Evolutionary conservation across 1,140 invertebrate species (phyloP).

Genomic region (Armadillidium nasatum): DNA sequence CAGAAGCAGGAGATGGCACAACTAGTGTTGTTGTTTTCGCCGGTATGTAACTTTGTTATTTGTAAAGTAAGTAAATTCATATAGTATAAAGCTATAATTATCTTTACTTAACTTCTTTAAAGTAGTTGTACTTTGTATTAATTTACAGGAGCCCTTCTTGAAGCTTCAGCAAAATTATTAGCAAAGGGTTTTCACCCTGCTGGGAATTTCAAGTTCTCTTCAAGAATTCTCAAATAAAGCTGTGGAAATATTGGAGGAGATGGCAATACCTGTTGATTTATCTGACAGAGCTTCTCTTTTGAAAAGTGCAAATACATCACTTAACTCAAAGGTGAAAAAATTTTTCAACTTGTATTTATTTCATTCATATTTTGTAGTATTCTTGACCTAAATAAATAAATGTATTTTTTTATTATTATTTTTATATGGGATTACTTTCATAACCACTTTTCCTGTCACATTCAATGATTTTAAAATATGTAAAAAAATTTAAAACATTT

Average conservation of each 20-base stretch:
- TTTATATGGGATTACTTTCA: conserved; percentile 20
- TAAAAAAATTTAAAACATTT: no score
- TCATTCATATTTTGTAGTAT: conserved; percentile 24
- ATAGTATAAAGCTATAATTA: no score
- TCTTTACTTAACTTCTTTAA: neutral
- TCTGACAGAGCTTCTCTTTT: conserved; percentile 79
- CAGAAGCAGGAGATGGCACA: conserved; percentile 98
- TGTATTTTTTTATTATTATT: conserved; percentile 27
- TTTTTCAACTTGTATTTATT: conserved; percentile 21
- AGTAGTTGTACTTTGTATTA: neutral
- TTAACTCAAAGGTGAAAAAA: conserved; percentile 88
- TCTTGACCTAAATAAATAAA: conserved; percentile 8
- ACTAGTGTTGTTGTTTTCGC: conserved; percentile 55
- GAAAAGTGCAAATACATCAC: conserved; percentile 91
- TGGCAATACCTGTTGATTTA: conserved; percentile 83
- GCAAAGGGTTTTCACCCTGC: conserved; percentile 96
- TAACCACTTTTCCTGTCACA: neutral
- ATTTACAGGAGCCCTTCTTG: conserved; percentile 86
- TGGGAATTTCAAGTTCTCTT: conserved; percentile 92
- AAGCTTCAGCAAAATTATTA: conserved; percentile 88
- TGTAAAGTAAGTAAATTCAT: neutral
- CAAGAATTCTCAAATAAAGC: conserved; percentile 81
- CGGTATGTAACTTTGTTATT: conserved; percentile 23
- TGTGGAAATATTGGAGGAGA: conserved; percentile 76
- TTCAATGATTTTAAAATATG: no score